Evolutionary conservation across 2,888 invertebrate genomes (phyloP).

Genomic region (Drosophila vallismaia): DNA sequence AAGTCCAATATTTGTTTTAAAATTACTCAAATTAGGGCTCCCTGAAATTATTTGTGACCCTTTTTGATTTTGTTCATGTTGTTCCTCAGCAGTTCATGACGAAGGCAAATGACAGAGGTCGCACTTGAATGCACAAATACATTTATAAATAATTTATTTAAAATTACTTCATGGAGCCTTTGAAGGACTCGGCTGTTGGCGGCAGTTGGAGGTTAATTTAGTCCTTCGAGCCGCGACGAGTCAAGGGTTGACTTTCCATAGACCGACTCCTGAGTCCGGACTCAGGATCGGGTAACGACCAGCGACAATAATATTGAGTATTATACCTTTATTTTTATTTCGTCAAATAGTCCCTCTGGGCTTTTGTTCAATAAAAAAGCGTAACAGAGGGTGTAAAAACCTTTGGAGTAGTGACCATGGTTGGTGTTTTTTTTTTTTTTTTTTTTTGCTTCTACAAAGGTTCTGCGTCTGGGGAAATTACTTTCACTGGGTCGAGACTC

Average conservation of each 20-base stretch:
- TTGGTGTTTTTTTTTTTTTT: constrained; percentile 14
- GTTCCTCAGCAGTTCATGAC: constrained; percentile 4
- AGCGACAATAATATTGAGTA: constrained; percentile 77
- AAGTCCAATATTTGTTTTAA: not conserved
- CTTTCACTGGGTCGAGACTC: constrained; percentile 55
- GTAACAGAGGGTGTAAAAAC: constrained; percentile 31
- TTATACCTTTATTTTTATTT: constrained; percentile 78
- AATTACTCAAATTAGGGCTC: not conserved
- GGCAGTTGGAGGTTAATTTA: constrained; percentile 76
- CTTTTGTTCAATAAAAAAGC: constrained; percentile 76
- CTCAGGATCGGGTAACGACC: constrained; percentile 13
- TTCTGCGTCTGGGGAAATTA: constrained; percentile 78
- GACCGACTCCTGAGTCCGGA: not conserved
- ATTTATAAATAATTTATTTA: constrained; percentile 80
- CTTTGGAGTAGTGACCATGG: constrained; percentile 57
- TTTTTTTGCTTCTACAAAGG: constrained; percentile 55
- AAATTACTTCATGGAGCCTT: constrained; percentile 73
- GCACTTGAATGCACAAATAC: constrained; percentile 74
- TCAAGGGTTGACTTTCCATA: constrained; percentile 43
- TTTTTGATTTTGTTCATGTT: constrained; percentile 1
- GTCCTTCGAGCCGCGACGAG: constrained; percentile 45
- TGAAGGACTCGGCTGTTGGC: constrained; percentile 51
- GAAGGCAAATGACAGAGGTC: constrained; percentile 62
- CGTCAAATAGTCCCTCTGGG: constrained; percentile 73
- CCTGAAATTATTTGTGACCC: not conserved